Evolutionary conservation across 2,888 invertebrate genomes (phyloP).

Genomic region (Dichetophora obliterata): DNA sequence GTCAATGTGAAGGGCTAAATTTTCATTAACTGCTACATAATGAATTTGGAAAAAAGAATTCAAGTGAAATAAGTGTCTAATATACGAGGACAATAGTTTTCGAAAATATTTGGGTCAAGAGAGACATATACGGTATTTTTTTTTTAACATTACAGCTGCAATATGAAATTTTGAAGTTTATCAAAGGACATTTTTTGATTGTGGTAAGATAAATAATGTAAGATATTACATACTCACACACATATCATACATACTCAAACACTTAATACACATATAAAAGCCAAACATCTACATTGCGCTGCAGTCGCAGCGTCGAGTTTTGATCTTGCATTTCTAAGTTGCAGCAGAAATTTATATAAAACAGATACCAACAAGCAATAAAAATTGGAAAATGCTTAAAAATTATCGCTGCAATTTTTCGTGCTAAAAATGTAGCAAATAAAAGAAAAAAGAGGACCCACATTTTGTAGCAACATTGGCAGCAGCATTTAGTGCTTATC

Average conservation of each 20-base stretch:
- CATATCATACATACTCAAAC: too few species aligned
- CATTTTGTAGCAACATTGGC: background rate
- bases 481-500: conserved; percentile 8
- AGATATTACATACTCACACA: too few species aligned
- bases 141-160: background rate
- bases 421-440: background rate
- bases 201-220: too few species aligned
- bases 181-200: too few species aligned
- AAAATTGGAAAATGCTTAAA: background rate
- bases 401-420: conserved; percentile 10
- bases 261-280: background rate
- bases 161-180: too few species aligned
- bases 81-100: background rate
- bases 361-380: too few species aligned
- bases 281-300: background rate
- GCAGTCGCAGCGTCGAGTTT: background rate
- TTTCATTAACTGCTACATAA: conserved; percentile 18
- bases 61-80: too few species aligned
- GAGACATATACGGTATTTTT: background rate
- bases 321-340: background rate
- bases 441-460: background rate
- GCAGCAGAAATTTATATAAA: background rate
- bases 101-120: background rate
- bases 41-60: too few species aligned
- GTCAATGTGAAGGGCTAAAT: background rate